phyloP scores from a whole-genome alignment of 2,797 vertebrate species.

The Lepus townsendii region DNA sequence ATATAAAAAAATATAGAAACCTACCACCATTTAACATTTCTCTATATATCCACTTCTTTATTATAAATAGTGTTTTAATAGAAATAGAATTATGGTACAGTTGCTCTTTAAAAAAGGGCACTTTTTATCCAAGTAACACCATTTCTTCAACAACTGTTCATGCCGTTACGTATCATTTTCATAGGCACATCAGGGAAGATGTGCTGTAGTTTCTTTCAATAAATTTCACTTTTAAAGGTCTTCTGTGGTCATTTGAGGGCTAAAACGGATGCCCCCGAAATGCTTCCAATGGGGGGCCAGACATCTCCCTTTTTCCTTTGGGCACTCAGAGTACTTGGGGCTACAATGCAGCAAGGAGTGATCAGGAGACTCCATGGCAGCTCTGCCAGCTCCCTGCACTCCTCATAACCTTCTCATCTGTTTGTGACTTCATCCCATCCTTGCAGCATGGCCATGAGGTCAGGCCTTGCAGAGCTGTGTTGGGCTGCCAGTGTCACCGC shows the following conservation, averaged over 20 bases:
- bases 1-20: neutral
- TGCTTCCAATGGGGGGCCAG: neutral
- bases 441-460: neutral
- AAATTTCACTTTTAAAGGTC: neutral
- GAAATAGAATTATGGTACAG: neutral
- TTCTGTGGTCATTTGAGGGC: neutral
- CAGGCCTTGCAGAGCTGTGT: neutral
- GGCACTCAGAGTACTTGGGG: neutral
- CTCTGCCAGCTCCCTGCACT: neutral
- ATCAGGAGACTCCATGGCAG: neutral
- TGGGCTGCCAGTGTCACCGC: neutral
- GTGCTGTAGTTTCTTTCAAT: neutral
- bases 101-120: neutral
- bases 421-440: neutral
- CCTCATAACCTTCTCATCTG: neutral
- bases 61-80: neutral
- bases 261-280: neutral
- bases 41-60: neutral
- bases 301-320: neutral
- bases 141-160: neutral
- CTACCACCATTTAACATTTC: neutral
- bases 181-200: neutral
- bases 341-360: neutral
- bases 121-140: neutral
- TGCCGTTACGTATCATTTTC: neutral